Base-by-base conservation (phyloP, 2,888 invertebrate genomes). In the Callyntrura sp. region DNA sequence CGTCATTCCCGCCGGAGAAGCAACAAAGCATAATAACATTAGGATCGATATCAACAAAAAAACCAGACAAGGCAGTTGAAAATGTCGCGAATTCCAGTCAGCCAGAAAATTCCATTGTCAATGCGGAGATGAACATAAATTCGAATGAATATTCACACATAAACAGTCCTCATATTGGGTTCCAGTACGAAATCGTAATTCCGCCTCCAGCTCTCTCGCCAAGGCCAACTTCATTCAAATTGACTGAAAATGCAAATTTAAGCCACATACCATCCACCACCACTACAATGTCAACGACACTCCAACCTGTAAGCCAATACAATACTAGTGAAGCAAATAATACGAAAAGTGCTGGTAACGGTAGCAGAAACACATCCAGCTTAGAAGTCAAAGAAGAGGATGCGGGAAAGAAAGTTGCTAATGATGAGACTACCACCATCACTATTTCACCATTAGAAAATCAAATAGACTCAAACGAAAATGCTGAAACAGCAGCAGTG, bases 111-210 rank as follows among this genome's bases (percentile, higher is more conserved):
- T 79, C 43, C 12, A 70, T 11, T 68, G n/a, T 43, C 14, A 51
- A 76, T 60, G 28, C n/a, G n/a, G n/a, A 8, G 55, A 60, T 35
- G 48, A 8, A 35, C 20, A 76, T 2, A 12, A 43, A 76, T n/a
- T n/a, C 68, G 0, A 17, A 79, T 43, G 76, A 85, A 68, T 89
- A 62, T 89, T 68, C 84, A 78, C 55, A 17, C 45, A 79, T 89
- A 60, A 65, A 78, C 35, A 84, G 79, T 65, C 89, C 89, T 43
- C 68, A 55, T 25, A 17, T 89, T 6, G 89, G 89, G n/a, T 89
- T 89, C 45, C 89, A 89, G 84, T 89, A 89, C 79, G 84, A 78
- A 68, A 89, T 89, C 11, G 45, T 68, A 6, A 28, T 89, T 2
- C 89, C 89, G 43, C 35, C 87, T 20, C 9, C 28, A 23, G n/a